A percentile compares a stretch with the other conserved stretches of the same genome.
Evolutionary conservation across 2,113 vertebrate genomes (phyloP).

Genomic region (Cygnus buccinator): DNA sequence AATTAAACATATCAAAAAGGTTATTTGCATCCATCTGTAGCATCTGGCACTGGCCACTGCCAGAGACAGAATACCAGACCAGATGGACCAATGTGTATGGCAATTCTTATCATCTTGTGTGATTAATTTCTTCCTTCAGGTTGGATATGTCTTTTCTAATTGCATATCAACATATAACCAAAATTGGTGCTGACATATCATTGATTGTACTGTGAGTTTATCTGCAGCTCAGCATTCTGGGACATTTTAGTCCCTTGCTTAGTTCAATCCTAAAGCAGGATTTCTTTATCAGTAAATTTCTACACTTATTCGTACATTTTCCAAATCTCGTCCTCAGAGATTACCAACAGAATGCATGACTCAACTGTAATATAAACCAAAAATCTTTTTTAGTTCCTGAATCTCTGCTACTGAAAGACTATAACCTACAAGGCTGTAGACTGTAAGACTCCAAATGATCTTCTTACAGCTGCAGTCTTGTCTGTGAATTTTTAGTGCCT

Average conservation of each 20-base stretch:
- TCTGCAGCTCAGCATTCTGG: constrained; percentile 26
- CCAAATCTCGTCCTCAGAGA: constrained; percentile 32
- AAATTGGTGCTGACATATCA: constrained; percentile 38
- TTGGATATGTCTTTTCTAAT: constrained; percentile 42
- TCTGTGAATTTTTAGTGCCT: not conserved
- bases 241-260: constrained; percentile 9
- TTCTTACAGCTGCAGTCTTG: not conserved
- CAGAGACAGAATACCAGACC: constrained; percentile 38
- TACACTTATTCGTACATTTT: constrained; percentile 16
- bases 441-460: constrained; percentile 1
- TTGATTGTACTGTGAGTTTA: constrained; percentile 32
- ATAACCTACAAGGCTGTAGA: constrained; percentile 7
- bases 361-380: constrained; percentile 46
- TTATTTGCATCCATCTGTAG: constrained; percentile 51
- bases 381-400: constrained; percentile 19
- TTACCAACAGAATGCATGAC: constrained; percentile 18
- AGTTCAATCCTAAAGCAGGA: not conserved
- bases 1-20: constrained; percentile 49
- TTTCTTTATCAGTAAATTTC: constrained; percentile 48
- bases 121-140: constrained; percentile 64
- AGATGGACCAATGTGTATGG: constrained; percentile 31
- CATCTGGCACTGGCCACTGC: constrained; percentile 41
- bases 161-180: constrained; percentile 16
- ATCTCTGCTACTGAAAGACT: not conserved
- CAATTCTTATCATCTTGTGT: constrained; percentile 43